Evolutionary conservation across 64 coral and sea anemone species (phyloP), one percentile per base, ranked within the genome.

Genomic region (Hydrozoanthus tunicans): DNA sequence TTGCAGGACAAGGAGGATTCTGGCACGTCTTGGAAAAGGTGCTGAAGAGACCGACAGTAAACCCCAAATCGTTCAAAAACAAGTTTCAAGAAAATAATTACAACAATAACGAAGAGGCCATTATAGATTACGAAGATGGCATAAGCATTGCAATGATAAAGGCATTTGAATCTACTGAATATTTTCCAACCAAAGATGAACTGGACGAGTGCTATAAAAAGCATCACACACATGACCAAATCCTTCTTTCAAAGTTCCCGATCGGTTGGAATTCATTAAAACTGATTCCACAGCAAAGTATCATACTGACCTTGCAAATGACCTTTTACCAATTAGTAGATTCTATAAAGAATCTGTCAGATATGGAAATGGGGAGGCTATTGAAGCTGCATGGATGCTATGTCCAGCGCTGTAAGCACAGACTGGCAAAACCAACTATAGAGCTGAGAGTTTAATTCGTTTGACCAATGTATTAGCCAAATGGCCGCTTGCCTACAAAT

Each of bases 91-190:
- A 93, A 6, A 93, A 93, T 56, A 77, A 89, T 58, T 62, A 77
- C 62, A 89, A 77, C 43, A 93, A 93, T 79, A 93, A 58, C 32
- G 32, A 43, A 43, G 75, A 93, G 68, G 83, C 73, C 14, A 24
- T 92, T 24, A 24, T 86, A 54, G 91, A 77, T 59, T 92, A 92
- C n/a, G 91, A 92, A 4, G 91, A 93, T 56, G 91, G 91, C 10
- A 73, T 93, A 12, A 88, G 82, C 63, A 88, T 93, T 13, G 91
- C 91, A 68, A 93, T 93, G 81, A 85, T 93, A 7, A 93, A 93
- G 27, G 25, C 20, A 32, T 93, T 92, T 92, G 62, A 92, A 73
- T 23, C 11, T 6, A 85, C 91, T 13, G 23, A 24, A 7, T 75
- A 51, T 2, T 92, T 92, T 78, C 91, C 91, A 62, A 59, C 80